Base-by-base conservation (phyloP, 2,888 invertebrate genomes). In the Idaea dimidiata region DNA sequence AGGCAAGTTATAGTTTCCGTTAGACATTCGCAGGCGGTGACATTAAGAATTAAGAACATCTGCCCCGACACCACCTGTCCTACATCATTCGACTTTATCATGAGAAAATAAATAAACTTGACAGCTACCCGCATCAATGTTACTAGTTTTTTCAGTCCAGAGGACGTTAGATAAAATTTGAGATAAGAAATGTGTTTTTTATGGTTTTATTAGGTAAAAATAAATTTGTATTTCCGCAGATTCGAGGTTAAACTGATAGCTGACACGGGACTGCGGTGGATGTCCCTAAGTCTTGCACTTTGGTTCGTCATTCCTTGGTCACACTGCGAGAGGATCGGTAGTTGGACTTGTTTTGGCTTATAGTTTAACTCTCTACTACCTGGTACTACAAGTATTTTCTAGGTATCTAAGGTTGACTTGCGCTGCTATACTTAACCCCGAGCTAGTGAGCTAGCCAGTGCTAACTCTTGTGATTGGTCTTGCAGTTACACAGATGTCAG, bases 51-150 rank as follows among this genome's bases (percentile, higher is more conserved):
- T 55, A 57, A 55, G 56, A 59, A 64, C 70, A 68, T 65, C 68
- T 70, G 68, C 65, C 57, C 33, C 58, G 17, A 31, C 31, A 8
- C 24, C 55, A 58, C 55, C 17, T 61, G 59, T 32, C 33, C 59
- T 58, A 7, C 8, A 57, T n/a, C 67, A 66, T 65, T 63, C 8
- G 32, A 64, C 31, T 53, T 66, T 67, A 68, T 69, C 68, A 59
- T 54, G 62, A 16, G 61, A 67, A 66, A 59, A 64, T 58, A 60
- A 63, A 66, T 63, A 69, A 65, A 60, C 61, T 65, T 69, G 68
- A 67, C 62, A 71, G 62, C 58, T 57, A 59, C 77, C 77, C 76
- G 73, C 70, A 76, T 74, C 57, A 59, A 10, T 61, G 71, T 63
- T 67, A 62, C 61, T 43, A 54, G 53, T 57, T 59, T 59, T 65